Conservation (phyloP, 2,888 invertebrate species). For the Stenolophus ochropezus region DNA sequence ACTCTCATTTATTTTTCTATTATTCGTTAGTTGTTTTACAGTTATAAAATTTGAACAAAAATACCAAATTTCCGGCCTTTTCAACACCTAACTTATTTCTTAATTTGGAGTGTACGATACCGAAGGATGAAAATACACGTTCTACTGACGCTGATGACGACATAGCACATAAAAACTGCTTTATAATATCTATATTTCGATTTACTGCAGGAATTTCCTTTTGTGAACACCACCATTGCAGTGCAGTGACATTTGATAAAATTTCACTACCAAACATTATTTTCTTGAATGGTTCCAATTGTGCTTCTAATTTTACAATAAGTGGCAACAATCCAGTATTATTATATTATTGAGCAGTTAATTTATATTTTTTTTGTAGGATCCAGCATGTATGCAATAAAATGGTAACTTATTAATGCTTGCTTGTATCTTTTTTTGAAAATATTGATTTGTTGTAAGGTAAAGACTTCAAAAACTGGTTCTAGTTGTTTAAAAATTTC, state of each 20-base stretch:
- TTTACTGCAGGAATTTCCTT: background rate
- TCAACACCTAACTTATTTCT: constrained; percentile 58
- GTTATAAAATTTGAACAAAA: constrained; percentile 59
- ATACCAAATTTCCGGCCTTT: constrained; percentile 60
- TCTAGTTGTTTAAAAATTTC: background rate
- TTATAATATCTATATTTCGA: constrained; percentile 20
- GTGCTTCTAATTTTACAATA: background rate
- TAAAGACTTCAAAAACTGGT: background rate
- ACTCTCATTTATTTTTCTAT: background rate
- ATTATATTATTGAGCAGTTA: background rate
- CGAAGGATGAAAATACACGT: constrained; percentile 49
- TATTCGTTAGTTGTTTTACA: constrained; percentile 27
- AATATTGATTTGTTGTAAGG: background rate
- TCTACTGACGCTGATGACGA: constrained; percentile 49
- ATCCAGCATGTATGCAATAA: constrained; percentile 48
- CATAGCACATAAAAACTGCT: constrained; percentile 11
- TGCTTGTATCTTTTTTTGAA: constrained; percentile 37
- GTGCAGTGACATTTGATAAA: background rate
- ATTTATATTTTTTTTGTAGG: background rate
- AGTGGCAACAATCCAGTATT: background rate
- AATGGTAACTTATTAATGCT: constrained; percentile 51
- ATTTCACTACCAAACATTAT: constrained; percentile 6
- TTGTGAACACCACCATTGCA: too few species aligned
- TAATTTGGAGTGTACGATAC: constrained; percentile 56
- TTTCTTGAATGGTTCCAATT: background rate